A percentile compares a stretch with the other conserved stretches of the same genome.
phyloP scores from a whole-genome alignment of 2,797 vertebrate genomes.

The Thamnophis elegans region DNA sequence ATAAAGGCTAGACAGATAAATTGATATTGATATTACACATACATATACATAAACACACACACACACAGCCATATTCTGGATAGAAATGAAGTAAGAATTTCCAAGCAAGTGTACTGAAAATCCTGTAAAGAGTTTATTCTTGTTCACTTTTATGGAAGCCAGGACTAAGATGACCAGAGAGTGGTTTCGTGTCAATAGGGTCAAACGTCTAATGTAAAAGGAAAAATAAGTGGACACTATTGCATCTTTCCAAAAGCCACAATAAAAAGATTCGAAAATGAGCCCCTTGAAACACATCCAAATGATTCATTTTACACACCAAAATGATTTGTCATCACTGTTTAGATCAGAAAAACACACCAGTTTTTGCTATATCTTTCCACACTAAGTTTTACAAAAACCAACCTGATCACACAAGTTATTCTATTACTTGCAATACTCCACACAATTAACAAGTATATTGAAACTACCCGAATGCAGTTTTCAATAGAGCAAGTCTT shows the following conservation, averaged over 20 bases:
- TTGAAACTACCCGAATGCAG: constrained; percentile 50
- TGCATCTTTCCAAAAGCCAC: constrained; percentile 49
- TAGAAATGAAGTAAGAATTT: not conserved
- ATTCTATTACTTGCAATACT: constrained; percentile 57
- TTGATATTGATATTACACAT: no score
- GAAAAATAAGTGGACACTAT: constrained; percentile 5
- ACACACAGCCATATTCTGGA: not conserved
- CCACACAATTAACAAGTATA: constrained; percentile 58
- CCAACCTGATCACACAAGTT: constrained; percentile 53
- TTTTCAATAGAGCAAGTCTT: constrained; percentile 48
- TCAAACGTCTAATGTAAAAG: constrained; percentile 32
- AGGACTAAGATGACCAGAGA: not conserved
- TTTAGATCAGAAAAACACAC: constrained; percentile 45
- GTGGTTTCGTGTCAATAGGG: constrained; percentile 9
- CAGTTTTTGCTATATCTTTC: constrained; percentile 38
- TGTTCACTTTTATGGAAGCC: not conserved
- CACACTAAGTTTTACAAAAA: constrained; percentile 56
- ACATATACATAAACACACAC: no score
- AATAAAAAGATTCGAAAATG: constrained; percentile 44
- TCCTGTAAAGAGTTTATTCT: not conserved
- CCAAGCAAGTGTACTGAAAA: not conserved
- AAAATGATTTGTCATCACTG: constrained; percentile 59
- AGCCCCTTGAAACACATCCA: constrained; percentile 37
- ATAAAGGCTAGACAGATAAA: no score
- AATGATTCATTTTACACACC: constrained; percentile 59